Percentiles rank a stretch among this genome's conserved stretches.
phyloP scores from a whole-genome alignment of 2,113 vertebrate genomes.

The Centrocercus urophasianus region DNA sequence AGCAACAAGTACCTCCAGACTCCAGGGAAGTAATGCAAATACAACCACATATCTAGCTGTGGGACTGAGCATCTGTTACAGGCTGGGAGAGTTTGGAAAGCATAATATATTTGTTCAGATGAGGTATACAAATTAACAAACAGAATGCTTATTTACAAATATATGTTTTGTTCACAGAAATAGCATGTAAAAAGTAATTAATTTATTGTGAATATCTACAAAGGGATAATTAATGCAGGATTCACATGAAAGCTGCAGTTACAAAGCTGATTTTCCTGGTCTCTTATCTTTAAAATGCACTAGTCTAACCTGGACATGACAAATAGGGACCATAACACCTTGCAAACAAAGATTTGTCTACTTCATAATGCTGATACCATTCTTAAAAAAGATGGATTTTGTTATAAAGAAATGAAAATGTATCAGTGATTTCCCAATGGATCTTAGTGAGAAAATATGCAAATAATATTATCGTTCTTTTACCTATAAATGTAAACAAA shows the following conservation, averaged over 20 bases:
- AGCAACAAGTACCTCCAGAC: neutral
- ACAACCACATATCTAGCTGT: neutral
- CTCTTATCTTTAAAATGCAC: constrained; percentile 60
- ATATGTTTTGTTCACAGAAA: neutral
- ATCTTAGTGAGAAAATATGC: neutral
- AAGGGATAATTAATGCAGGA: constrained; percentile 14
- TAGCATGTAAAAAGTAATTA: neutral
- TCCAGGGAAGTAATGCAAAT: neutral
- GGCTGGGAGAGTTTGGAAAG: neutral
- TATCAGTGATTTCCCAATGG: neutral
- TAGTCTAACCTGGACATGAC: neutral
- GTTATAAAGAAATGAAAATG: neutral
- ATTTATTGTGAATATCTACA: constrained; percentile 8
- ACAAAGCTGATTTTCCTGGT: constrained; percentile 26
- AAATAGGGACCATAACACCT: neutral
- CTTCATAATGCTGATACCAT: neutral
- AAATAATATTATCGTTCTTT: neutral
- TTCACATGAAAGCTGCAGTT: constrained; percentile 4
- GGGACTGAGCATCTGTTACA: neutral
- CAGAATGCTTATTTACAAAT: neutral
- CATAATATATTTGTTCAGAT: neutral
- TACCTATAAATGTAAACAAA: neutral
- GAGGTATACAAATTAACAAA: neutral
- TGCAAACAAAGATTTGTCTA: neutral
- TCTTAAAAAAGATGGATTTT: constrained; percentile 9